Evolutionary conservation across 2,797 vertebrate genomes (phyloP).

Genomic region (Kryptolebias ocellatus): DNA sequence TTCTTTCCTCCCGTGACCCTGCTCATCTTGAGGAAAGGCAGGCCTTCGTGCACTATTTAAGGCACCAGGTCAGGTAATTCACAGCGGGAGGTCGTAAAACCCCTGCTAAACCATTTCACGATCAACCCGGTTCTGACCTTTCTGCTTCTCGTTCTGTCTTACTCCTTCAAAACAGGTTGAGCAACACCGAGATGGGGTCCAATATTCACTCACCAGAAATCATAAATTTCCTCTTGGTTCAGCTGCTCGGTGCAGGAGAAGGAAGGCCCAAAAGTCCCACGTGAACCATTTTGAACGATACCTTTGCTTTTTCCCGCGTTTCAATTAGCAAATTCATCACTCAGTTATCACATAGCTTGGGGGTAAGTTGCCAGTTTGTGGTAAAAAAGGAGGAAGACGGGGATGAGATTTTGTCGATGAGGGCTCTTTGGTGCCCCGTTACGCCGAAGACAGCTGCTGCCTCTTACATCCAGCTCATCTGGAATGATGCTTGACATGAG

Average conservation of each 20-base stretch:
- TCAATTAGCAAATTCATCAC: slow-evolving; percentile 10
- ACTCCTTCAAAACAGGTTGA: slow-evolving; percentile 23
- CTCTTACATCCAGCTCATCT: slow-evolving; percentile 29
- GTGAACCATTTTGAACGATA: slow-evolving; percentile 15
- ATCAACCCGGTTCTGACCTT: slow-evolving; percentile 8
- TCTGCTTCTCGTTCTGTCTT: slow-evolving; percentile 1
- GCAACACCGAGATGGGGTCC: slow-evolving; percentile 28
- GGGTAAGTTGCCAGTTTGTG: slow-evolving; percentile 4
- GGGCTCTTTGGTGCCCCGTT: neutral
- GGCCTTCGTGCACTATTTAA: neutral
- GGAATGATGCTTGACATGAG: slow-evolving; percentile 33
- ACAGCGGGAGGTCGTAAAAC: slow-evolving; percentile 11
- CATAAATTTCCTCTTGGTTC: slow-evolving; percentile 24
- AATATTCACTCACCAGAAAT: slow-evolving; percentile 34
- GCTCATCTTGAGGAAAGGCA: slow-evolving; percentile 6
- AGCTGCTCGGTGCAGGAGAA: neutral
- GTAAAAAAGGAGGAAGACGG: slow-evolving; percentile 9
- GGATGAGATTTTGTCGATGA: slow-evolving; percentile 14
- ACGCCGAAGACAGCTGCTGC: slow-evolving; percentile 28
- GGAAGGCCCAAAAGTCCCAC: neutral
- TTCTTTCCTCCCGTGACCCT: slow-evolving; percentile 14
- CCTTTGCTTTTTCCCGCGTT: slow-evolving; percentile 8
- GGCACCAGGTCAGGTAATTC: slow-evolving; percentile 22
- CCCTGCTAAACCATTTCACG: slow-evolving; percentile 11
- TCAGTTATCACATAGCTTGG: slow-evolving; percentile 30